These are phyloP conservation scores for Paedocypris sp. DNA, from an alignment of 2,113 vertebrate species.

Conservation along the genomic window DNA sequence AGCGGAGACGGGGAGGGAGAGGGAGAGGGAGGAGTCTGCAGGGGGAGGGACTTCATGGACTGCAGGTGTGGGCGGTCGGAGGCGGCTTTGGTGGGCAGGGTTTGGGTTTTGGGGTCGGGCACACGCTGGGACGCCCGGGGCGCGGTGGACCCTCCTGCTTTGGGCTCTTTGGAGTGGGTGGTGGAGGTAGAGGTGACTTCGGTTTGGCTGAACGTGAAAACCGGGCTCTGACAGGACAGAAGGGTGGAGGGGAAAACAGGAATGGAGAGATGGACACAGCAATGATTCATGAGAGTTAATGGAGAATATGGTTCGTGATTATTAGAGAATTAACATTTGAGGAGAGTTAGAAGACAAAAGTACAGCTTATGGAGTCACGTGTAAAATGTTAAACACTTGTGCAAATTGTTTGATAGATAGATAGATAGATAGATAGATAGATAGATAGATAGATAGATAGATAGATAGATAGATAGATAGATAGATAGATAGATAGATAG, in stretches of 20 bases:
- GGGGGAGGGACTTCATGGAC: slow-evolving; percentile 72
- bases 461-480: too few species aligned
- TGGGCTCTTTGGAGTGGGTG: slow-evolving; percentile 60
- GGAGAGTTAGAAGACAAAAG: slow-evolving; percentile 19
- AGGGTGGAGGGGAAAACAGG: slow-evolving; percentile 37
- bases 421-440: too few species aligned
- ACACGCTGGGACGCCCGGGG: slow-evolving; percentile 54
- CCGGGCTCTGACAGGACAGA: slow-evolving; percentile 71
- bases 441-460: too few species aligned
- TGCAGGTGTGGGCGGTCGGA: slow-evolving; percentile 67
- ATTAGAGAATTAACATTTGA: slow-evolving; percentile 28
- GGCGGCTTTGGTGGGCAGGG: slow-evolving; percentile 73
- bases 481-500: too few species aligned
- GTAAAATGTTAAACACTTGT: not conserved
- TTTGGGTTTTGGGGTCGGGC: slow-evolving; percentile 78
- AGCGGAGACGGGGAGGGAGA: slow-evolving; percentile 61
- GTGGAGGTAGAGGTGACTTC: slow-evolving; percentile 55
- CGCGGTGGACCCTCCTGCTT: slow-evolving; percentile 51
- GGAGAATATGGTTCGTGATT: slow-evolving; percentile 48
- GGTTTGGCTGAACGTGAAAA: slow-evolving; percentile 79
- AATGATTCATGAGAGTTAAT: slow-evolving; percentile 55
- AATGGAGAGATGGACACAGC: slow-evolving; percentile 46
- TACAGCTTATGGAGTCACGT: not conserved
- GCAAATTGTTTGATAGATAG: too few species aligned
- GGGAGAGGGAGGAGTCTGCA: slow-evolving; percentile 60